Conservation (phyloP, 2,888 invertebrate species). For the Scrobipalpa atriplicella region DNA sequence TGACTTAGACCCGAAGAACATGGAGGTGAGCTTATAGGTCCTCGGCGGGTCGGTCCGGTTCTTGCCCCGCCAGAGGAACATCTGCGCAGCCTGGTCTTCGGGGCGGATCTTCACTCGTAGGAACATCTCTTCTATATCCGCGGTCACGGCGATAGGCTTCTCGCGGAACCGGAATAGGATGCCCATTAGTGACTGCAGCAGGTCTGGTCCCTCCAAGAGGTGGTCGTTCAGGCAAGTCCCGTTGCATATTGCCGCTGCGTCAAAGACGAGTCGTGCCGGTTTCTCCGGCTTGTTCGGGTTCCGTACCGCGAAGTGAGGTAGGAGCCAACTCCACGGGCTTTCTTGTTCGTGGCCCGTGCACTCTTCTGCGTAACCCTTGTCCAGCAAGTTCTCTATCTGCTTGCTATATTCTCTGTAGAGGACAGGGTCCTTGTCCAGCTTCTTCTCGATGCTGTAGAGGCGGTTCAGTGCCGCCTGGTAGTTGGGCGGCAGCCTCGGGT, state of each 20-base stretch:
- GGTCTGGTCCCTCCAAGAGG: slow-evolving; percentile 47
- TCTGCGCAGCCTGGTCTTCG: slow-evolving; percentile 32
- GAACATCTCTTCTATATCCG: slow-evolving; percentile 30
- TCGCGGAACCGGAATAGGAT: slow-evolving; percentile 30
- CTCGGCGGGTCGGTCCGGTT: not conserved
- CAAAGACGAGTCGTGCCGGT: slow-evolving; percentile 39
- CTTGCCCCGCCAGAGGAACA: slow-evolving; percentile 21
- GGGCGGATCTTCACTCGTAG: slow-evolving; percentile 30
- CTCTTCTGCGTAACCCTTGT: no score
- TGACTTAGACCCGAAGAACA: slow-evolving; percentile 30
- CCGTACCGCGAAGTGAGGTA: not conserved
- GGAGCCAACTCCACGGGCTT: not conserved
- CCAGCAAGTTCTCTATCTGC: no score
- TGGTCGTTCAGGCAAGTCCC: slow-evolving; percentile 39
- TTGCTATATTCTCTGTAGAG: no score
- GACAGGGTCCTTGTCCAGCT: no score
- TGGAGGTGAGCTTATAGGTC: slow-evolving; percentile 32
- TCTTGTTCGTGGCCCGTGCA: not conserved
- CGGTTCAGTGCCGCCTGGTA: no score
- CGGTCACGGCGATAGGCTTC: slow-evolving; percentile 16
- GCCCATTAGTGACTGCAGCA: slow-evolving; percentile 42
- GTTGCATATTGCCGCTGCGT: slow-evolving; percentile 39
- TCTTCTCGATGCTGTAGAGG: no score
- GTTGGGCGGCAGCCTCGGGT: no score
- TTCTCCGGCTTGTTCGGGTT: not conserved